Evolutionary conservation across 2,797 vertebrate genomes (phyloP).

Genomic region (Gymnodraco acuticeps): DNA sequence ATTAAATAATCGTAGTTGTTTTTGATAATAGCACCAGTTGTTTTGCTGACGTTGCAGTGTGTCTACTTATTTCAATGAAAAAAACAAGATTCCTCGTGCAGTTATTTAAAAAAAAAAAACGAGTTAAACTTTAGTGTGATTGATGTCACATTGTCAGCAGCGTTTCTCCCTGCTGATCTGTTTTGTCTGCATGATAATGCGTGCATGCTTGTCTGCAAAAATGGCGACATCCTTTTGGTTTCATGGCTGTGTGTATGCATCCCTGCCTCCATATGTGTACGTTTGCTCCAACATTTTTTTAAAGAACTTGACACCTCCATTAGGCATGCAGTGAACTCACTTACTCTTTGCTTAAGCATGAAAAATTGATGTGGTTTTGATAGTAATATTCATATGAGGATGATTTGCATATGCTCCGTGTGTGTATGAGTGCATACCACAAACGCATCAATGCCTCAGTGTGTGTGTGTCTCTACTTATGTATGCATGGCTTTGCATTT

Average conservation of each 20-base stretch:
- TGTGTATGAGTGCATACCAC: neutral
- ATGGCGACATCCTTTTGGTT: neutral
- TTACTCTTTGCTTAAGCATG: conserved; percentile 34
- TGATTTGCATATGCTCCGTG: neutral
- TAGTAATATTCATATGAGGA: conserved; percentile 38
- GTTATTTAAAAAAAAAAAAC: too few relatives aligned
- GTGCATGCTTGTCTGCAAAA: conserved; percentile 16
- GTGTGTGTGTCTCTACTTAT: conserved; percentile 3
- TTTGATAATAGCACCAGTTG: neutral
- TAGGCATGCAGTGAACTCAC: conserved; percentile 15
- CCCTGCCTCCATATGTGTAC: neutral
- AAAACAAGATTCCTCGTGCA: neutral
- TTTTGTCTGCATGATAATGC: conserved; percentile 9
- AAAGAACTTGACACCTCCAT: conserved; percentile 14
- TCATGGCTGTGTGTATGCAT: neutral
- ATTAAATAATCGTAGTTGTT: neutral
- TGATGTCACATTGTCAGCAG: conserved; percentile 21
- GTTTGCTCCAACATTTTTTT: neutral
- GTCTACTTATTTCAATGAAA: neutral
- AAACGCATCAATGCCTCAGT: conserved; percentile 19
- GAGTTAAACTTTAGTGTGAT: neutral
- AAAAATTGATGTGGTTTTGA: conserved; percentile 41
- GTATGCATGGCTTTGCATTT: conserved; percentile 16
- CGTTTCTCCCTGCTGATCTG: conserved; percentile 18
- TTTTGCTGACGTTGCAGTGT: neutral